A percentile compares a stretch with the other conserved stretches of the same genome.
Conservation (phyloP, 92 coral and sea anemone genomes). For the Phenganax marumi region DNA sequence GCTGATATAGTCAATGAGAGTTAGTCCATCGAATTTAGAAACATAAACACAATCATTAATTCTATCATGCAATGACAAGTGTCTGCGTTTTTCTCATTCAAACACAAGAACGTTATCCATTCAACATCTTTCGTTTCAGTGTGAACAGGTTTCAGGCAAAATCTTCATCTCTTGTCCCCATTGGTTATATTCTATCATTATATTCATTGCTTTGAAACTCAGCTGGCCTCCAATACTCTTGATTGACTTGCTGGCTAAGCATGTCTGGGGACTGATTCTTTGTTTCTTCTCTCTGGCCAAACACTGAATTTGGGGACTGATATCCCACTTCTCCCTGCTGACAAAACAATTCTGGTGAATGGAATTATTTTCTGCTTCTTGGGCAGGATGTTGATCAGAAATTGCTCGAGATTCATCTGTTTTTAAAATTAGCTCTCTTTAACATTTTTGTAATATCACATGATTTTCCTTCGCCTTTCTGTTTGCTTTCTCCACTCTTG, state of each 20-base stretch:
- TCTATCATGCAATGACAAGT: slow-evolving; percentile 20
- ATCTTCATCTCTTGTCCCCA: slow-evolving; percentile 7
- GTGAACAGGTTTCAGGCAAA: slow-evolving; percentile 17
- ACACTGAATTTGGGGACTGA: no score
- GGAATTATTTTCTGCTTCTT: background rate
- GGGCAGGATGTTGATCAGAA: background rate
- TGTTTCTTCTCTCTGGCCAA: background rate
- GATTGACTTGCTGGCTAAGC: slow-evolving; percentile 22
- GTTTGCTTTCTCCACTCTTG: slow-evolving; percentile 40
- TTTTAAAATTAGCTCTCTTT: slow-evolving; percentile 1
- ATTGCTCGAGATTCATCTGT: background rate
- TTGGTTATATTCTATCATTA: background rate
- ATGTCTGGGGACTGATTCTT: slow-evolving; percentile 17
- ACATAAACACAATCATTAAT: slow-evolving; percentile 38
- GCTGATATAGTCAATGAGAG: slow-evolving; percentile 33
- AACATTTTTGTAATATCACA: slow-evolving; percentile 25
- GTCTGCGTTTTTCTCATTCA: slow-evolving; percentile 5
- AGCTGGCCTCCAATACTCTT: background rate
- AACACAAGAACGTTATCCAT: slow-evolving; percentile 17
- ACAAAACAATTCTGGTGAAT: background rate
- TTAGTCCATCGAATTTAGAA: slow-evolving; percentile 46
- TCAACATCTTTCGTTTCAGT: background rate
- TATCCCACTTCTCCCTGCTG: background rate
- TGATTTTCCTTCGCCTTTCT: slow-evolving; percentile 16
- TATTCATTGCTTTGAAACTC: slow-evolving; percentile 12